Percentiles rank a stretch among this genome's conserved stretches.
Evolutionary conservation across 2,888 invertebrate species (phyloP).

Genomic region (Polia nebulosa): DNA sequence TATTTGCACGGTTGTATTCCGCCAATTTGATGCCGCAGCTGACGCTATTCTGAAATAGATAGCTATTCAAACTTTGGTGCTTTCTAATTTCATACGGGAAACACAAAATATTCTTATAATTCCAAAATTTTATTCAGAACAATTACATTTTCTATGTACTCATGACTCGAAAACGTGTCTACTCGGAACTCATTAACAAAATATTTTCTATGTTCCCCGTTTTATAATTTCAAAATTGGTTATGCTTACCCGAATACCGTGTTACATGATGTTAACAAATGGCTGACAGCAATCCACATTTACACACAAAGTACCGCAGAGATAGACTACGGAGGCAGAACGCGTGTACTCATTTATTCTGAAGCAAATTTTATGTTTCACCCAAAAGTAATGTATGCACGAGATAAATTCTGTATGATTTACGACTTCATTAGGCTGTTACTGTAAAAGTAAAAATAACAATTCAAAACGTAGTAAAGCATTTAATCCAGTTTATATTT

Average conservation of each 20-base stretch:
- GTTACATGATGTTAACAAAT: constrained; percentile 49
- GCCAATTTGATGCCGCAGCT: neutral
- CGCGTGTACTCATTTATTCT: constrained; percentile 39
- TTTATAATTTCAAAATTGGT: constrained; percentile 20
- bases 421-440: constrained; percentile 36
- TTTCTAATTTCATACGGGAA: constrained; percentile 1
- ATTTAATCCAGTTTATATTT: constrained; percentile 23
- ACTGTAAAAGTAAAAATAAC: constrained; percentile 14
- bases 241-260: constrained; percentile 2
- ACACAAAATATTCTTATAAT: neutral
- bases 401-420: constrained; percentile 41
- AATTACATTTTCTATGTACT: neutral
- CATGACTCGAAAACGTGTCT: neutral
- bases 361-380: constrained; percentile 31
- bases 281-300: constrained; percentile 45
- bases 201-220: neutral
- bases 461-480: constrained; percentile 11
- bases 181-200: neutral
- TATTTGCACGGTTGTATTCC: constrained; percentile 4
- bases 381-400: constrained; percentile 19
- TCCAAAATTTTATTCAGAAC: neutral
- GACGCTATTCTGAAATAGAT: neutral
- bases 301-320: constrained; percentile 40
- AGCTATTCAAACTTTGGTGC: constrained; percentile 1
- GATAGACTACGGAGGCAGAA: constrained; percentile 39